A percentile compares a stretch with the other conserved stretches of the same genome.
Conservation (phyloP, 1,140 invertebrate species). For the Theocolax elegans region DNA sequence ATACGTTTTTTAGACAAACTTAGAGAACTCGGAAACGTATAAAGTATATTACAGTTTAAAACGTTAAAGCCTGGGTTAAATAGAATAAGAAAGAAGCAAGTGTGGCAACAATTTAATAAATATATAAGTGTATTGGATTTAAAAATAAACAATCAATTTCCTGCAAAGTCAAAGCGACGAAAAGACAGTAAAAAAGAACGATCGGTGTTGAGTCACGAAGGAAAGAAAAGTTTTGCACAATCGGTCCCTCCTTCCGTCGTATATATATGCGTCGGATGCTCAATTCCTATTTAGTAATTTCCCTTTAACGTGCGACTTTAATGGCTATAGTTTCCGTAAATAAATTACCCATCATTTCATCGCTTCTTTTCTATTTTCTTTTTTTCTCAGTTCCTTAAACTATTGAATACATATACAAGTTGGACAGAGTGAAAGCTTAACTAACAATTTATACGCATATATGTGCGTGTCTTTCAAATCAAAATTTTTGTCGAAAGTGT, state of each 20-base stretch:
- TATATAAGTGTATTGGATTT: too few species aligned
- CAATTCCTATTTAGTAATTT: conserved; percentile 13
- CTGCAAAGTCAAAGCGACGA: neutral
- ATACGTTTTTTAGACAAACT: too few species aligned
- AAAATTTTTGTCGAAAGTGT: too few species aligned
- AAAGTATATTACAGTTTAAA: too few species aligned
- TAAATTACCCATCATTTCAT: conserved; percentile 21
- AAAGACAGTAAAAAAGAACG: neutral
- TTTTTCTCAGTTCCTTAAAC: too few species aligned
- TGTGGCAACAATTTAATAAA: too few species aligned
- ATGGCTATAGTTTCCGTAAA: conserved; percentile 19
- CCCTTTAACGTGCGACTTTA: conserved; percentile 1
- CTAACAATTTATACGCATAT: too few species aligned
- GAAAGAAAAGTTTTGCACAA: conserved; percentile 14
- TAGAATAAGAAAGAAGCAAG: too few species aligned
- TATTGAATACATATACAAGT: too few species aligned
- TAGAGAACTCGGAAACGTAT: too few species aligned
- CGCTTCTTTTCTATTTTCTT: conserved; percentile 31
- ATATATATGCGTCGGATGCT: neutral
- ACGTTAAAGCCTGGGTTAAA: too few species aligned
- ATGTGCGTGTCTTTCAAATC: neutral
- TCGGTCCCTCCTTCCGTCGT: neutral
- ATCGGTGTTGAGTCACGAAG: neutral
- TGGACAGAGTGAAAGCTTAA: too few species aligned
- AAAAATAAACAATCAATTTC: neutral